These are phyloP conservation scores for Lateolabrax maculatus DNA, from an alignment of 2,797 vertebrate species.

Conservation along the genomic window DNA sequence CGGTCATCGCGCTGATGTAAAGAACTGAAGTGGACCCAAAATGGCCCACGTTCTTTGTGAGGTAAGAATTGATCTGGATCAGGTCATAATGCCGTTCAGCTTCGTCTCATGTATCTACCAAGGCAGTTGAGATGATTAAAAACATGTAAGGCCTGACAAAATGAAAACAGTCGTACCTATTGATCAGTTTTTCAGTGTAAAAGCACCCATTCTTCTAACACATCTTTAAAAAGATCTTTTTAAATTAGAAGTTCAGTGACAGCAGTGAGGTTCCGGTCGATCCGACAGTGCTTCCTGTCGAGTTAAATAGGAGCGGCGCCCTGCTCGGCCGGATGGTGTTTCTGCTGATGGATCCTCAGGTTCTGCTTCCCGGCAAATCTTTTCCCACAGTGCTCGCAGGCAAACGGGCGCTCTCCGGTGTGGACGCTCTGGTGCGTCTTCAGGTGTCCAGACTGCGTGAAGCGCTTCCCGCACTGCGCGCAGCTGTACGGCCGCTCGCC, in stretches of 20 bases:
- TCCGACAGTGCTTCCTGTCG: neutral
- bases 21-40: neutral
- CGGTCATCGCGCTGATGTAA: neutral
- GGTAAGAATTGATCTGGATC: constrained; percentile 46
- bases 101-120: neutral
- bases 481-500: constrained; percentile 84
- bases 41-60: constrained; percentile 7
- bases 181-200: neutral
- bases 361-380: constrained; percentile 82
- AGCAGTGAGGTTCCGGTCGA: constrained; percentile 15
- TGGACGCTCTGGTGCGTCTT: constrained; percentile 86
- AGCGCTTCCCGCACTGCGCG: constrained; percentile 82
- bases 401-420: constrained; percentile 81
- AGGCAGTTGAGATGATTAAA: constrained; percentile 14
- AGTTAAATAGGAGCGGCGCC: neutral
- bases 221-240: neutral
- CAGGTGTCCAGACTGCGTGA: constrained; percentile 83
- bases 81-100: neutral
- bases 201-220: constrained; percentile 14
- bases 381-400: constrained; percentile 78
- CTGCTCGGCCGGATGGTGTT: constrained; percentile 64
- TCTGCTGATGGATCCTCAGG: constrained; percentile 80
- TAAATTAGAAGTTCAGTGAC: neutral
- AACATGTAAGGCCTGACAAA: constrained; percentile 6
- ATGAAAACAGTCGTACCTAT: neutral